Conservation (phyloP, 2,888 invertebrate species). For the Strigamia crassipes region DNA sequence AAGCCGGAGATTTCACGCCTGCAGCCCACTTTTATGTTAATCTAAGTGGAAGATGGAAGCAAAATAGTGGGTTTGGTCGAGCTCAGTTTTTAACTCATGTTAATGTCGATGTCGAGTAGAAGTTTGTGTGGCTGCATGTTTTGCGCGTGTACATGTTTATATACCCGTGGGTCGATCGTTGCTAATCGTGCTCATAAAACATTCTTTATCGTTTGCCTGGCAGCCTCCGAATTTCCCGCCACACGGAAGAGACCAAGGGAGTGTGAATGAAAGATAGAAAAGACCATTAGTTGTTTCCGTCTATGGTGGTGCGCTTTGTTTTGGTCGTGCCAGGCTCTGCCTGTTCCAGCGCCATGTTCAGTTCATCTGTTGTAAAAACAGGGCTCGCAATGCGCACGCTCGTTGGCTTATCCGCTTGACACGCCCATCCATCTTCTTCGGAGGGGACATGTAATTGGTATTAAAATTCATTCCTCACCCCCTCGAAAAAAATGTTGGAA, state of each 20-base stretch:
- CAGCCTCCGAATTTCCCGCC: slow-evolving; percentile 44
- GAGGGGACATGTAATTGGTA: slow-evolving; percentile 46
- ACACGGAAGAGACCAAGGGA: slow-evolving; percentile 24
- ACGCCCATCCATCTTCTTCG: slow-evolving; percentile 47
- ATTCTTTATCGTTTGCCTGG: slow-evolving; percentile 44
- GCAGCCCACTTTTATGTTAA: background rate
- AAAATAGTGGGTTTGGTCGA: background rate
- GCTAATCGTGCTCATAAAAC: slow-evolving; percentile 46
- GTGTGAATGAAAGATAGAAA: slow-evolving; percentile 46
- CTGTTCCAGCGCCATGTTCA: background rate
- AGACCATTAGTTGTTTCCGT: slow-evolving; percentile 42
- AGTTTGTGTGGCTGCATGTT: slow-evolving; percentile 18
- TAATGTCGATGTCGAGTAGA: background rate
- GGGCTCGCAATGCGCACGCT: slow-evolving; percentile 44
- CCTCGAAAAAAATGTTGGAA: slow-evolving; percentile 2
- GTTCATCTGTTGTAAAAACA: slow-evolving; percentile 46
- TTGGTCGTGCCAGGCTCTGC: background rate
- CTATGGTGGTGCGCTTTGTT: slow-evolving; percentile 14
- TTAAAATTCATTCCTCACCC: slow-evolving; percentile 47
- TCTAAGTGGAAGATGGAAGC: background rate
- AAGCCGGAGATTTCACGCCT: background rate
- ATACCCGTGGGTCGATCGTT: slow-evolving; percentile 1
- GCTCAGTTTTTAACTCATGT: background rate
- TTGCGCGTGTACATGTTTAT: slow-evolving; percentile 32
- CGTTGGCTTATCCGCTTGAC: slow-evolving; percentile 46